These are phyloP conservation scores for Papilio polyxenes DNA, from an alignment of 1,140 invertebrate species.

Conservation along the genomic window DNA sequence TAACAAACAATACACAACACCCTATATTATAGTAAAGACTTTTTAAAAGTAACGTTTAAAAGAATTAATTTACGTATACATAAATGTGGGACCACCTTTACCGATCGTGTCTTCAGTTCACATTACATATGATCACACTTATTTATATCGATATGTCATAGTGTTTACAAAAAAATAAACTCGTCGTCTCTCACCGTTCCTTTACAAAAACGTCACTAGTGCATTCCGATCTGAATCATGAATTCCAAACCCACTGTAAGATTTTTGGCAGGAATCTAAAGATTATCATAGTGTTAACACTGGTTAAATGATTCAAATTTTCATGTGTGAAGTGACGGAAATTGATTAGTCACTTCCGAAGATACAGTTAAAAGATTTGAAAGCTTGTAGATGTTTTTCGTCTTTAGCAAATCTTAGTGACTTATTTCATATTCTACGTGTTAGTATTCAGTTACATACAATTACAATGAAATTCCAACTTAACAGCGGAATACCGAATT, in stretches of 20 bases:
- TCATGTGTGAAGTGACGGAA: not conserved
- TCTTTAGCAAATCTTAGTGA: not conserved
- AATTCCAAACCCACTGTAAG: constrained; percentile 41
- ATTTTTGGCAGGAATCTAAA: constrained; percentile 37
- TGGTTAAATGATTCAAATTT: constrained; percentile 14
- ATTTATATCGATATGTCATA: constrained; percentile 54
- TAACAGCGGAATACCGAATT: too few species aligned
- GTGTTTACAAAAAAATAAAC: constrained; percentile 41
- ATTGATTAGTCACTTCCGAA: constrained; percentile 1
- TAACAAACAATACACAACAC: too few species aligned
- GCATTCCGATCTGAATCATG: constrained; percentile 50
- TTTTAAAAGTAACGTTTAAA: too few species aligned
- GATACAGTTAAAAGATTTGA: not conserved
- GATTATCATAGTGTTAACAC: constrained; percentile 3
- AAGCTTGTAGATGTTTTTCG: not conserved
- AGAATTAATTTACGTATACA: not conserved
- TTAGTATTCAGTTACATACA: too few species aligned
- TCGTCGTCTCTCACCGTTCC: constrained; percentile 34
- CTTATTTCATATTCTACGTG: not conserved
- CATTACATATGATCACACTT: constrained; percentile 43
- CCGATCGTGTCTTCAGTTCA: not conserved
- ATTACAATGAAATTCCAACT: too few species aligned
- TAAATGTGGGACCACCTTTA: not conserved
- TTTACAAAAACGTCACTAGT: constrained; percentile 41
- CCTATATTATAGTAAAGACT: too few species aligned